phyloP scores from a whole-genome alignment of 2,113 vertebrate species.

The Nycticebus coucang region DNA sequence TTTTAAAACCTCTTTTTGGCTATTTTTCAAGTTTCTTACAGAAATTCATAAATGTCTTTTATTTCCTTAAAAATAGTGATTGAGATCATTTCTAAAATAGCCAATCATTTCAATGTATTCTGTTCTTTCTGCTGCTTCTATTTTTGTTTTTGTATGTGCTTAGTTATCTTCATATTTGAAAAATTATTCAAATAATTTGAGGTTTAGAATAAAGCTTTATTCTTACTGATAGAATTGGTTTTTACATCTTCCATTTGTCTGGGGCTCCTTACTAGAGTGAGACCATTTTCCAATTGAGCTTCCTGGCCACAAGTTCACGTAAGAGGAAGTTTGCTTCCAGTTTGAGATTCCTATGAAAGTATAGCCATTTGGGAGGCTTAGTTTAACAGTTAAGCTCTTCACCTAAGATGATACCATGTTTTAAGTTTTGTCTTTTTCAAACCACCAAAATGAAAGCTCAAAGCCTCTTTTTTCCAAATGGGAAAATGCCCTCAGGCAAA shows the following conservation, averaged over 20 bases:
- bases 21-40: background rate
- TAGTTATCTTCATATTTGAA: background rate
- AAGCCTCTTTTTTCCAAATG: background rate
- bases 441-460: background rate
- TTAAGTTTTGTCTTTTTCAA: background rate
- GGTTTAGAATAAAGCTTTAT: background rate
- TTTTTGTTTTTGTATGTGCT: background rate
- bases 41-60: background rate
- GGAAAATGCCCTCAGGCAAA: background rate
- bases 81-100: background rate
- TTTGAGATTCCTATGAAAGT: background rate
- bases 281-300: background rate
- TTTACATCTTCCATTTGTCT: background rate
- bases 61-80: background rate
- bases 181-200: background rate
- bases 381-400: background rate
- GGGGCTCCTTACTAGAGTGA: background rate
- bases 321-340: background rate
- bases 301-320: background rate
- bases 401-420: background rate
- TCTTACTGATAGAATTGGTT: background rate
- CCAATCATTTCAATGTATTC: background rate
- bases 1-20: background rate
- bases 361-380: background rate
- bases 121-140: background rate